Conservation (phyloP, 2,888 invertebrate genomes). For the Drosophila merina region DNA sequence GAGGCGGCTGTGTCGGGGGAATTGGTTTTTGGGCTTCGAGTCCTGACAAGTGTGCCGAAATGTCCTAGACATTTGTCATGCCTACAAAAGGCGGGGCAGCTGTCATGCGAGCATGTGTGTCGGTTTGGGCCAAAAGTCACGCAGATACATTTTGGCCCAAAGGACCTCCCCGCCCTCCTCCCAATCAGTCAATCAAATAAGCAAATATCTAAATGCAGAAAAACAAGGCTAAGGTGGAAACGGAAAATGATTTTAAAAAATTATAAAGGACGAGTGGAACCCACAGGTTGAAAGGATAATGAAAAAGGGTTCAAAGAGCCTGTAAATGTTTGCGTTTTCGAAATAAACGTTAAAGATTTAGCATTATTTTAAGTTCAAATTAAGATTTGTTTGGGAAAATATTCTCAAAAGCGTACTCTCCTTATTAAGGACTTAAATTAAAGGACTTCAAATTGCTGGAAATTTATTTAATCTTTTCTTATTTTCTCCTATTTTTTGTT, state of each 20-base stretch:
- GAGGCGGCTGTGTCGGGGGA: constrained; percentile 26
- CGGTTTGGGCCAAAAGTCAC: constrained; percentile 18
- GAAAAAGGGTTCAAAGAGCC: background rate
- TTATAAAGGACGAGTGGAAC: background rate
- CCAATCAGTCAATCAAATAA: constrained; percentile 60
- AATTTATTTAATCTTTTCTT: background rate
- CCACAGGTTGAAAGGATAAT: constrained; percentile 26
- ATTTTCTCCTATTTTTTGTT: background rate
- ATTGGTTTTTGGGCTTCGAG: constrained; percentile 44
- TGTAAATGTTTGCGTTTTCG: background rate
- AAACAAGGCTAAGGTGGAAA: background rate
- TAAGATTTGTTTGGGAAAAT: too few species aligned
- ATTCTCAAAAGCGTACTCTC: too few species aligned
- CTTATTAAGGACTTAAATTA: background rate
- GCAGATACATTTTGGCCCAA: constrained; percentile 25
- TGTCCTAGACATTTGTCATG: constrained; percentile 70
- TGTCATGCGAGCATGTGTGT: constrained; percentile 6
- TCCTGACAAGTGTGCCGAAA: constrained; percentile 53
- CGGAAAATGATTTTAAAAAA: constrained; percentile 4
- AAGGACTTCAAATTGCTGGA: background rate
- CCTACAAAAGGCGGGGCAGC: constrained; percentile 27
- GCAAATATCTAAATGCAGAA: constrained; percentile 32
- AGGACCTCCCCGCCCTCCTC: constrained; percentile 11
- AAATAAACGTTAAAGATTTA: too few species aligned
- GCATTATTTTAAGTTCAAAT: too few species aligned